These are phyloP conservation scores for Anastrepha ludens DNA, from an alignment of 1,140 invertebrate genomes.

Conservation along the genomic window DNA sequence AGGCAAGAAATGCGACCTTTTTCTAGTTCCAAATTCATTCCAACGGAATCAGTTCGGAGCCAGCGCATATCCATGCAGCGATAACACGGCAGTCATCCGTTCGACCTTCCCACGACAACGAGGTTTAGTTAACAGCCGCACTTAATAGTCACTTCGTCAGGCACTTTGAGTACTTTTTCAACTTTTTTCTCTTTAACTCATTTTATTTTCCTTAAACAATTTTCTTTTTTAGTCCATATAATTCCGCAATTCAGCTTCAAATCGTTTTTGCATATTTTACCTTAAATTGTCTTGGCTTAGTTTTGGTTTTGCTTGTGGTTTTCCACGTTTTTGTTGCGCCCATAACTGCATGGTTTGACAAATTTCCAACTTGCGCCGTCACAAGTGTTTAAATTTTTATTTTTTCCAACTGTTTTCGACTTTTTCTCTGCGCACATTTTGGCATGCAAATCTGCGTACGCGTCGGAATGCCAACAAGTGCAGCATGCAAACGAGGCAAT, in stretches of 20 bases:
- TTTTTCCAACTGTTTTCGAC: neutral
- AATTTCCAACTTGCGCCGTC: conserved; percentile 17
- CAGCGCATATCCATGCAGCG: too few relatives aligned
- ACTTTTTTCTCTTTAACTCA: neutral
- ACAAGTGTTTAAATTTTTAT: conserved; percentile 8
- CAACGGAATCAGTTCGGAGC: too few relatives aligned
- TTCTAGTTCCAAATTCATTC: too few relatives aligned
- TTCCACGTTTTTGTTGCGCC: neutral
- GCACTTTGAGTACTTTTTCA: neutral
- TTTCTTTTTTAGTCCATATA: neutral
- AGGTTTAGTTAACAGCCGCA: neutral
- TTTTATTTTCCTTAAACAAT: neutral
- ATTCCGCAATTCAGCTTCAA: too few relatives aligned
- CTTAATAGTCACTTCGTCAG: neutral
- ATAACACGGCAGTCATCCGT: neutral
- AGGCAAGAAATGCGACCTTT: too few relatives aligned
- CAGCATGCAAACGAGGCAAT: neutral
- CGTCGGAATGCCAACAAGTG: conserved; percentile 41
- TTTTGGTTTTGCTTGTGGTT: neutral
- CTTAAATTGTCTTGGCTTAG: neutral
- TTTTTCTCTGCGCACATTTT: conserved; percentile 31
- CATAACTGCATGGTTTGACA: neutral
- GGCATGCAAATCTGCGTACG: conserved; percentile 44
- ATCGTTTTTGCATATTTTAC: conserved; percentile 1
- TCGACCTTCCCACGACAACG: conserved; percentile 6